These are phyloP conservation scores for Lontra canadensis DNA, from an alignment of 2,113 vertebrate genomes.

Conservation along the genomic window DNA sequence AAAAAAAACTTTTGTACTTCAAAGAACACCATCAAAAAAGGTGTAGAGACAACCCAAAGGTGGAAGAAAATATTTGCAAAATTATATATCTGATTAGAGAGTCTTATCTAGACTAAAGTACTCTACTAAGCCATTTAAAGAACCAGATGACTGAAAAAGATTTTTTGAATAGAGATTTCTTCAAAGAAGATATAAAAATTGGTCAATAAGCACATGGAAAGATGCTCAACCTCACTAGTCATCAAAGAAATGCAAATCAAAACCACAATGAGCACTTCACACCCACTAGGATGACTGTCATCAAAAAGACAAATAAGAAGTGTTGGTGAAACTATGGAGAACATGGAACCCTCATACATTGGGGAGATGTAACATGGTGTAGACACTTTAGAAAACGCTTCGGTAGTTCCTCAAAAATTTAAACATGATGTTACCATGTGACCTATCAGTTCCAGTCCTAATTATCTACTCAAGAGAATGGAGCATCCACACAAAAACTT, in stretches of 20 bases:
- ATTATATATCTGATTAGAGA: neutral
- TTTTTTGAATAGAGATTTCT: neutral
- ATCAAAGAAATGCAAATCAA: conserved; percentile 21
- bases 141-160: neutral
- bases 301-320: neutral
- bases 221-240: neutral
- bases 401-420: neutral
- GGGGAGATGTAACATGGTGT: neutral
- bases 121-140: neutral
- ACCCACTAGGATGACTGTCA: neutral
- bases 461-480: neutral
- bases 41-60: neutral
- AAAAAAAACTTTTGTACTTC: neutral
- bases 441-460: neutral
- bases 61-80: neutral
- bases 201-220: neutral
- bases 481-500: neutral
- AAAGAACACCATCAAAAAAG: neutral
- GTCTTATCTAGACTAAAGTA: neutral
- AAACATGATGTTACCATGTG: neutral
- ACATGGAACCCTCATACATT: neutral
- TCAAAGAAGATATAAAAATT: neutral
- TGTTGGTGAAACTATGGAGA: neutral
- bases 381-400: neutral
- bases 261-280: neutral